Evolutionary conservation across 2,113 vertebrate species (phyloP).

Genomic region (Tympanuchus pallidicinctus): DNA sequence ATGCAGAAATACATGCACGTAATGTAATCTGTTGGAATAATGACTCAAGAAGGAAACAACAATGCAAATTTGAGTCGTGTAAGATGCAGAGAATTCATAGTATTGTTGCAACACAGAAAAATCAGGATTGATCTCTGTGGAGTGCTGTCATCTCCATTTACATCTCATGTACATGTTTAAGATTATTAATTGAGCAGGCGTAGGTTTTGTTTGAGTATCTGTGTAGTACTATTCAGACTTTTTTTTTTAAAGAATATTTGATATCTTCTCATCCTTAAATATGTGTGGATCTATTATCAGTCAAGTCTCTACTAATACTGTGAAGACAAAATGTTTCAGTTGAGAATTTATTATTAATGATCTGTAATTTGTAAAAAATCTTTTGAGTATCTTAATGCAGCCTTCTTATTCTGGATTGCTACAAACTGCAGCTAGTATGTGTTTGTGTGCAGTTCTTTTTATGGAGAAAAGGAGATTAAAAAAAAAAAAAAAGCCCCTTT

Average conservation of each 20-base stretch:
- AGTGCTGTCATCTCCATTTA: neutral
- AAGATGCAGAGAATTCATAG: neutral
- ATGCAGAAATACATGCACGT: neutral
- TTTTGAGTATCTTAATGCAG: neutral
- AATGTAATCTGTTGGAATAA: neutral
- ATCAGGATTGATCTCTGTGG: neutral
- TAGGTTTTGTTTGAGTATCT: neutral
- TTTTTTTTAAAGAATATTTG: neutral
- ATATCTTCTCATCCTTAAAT: neutral
- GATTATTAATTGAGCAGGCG: neutral
- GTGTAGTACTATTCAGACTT: neutral
- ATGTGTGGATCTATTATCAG: neutral
- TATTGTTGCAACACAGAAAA: neutral
- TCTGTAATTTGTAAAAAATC: neutral
- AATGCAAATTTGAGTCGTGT: neutral
- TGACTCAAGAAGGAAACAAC: fast-evolving
- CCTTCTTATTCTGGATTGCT: neutral
- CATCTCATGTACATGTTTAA: neutral
- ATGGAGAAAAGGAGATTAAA: neutral
- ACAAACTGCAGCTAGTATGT: neutral
- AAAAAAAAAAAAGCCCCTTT: neutral
- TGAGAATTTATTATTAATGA: neutral
- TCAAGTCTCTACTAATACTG: neutral
- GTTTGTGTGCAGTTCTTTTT: neutral
- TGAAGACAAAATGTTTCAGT: neutral